Base-by-base conservation (phyloP, 2,888 invertebrate genomes). In the Cryptus viduatorius region DNA sequence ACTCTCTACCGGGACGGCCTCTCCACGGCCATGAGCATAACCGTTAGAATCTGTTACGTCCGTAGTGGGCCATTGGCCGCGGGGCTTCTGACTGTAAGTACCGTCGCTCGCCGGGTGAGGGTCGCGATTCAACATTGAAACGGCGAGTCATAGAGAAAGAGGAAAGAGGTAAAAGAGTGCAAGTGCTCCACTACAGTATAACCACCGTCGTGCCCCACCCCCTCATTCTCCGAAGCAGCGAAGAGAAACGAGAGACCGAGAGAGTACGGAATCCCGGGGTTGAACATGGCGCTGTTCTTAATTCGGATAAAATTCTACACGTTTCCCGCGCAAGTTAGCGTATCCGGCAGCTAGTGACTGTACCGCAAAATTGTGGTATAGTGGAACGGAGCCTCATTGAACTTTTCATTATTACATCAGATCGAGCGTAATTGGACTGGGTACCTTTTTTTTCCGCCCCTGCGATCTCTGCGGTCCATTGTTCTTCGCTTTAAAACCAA, bases 1-100 rank as follows among this genome's bases (percentile, higher is more conserved):
- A 48, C 79, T 16, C 64, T 31, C 29, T 59, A 42, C 64, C 73
- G 37, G 53, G 76, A 7, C 76, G 19, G 16, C 10, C 77, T 82
- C 67, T 76, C 84, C 86, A 88, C 90, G 91, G 90, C 90, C 89
- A 88, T 92, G 79, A 92, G 82, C 90, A 90, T 92, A 91, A 92
- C 90, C 91, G 88, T 92, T 92, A 90, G 91, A 92, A 92, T 92
- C 92, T 92, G 92, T 92, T 92, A 91, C 89, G 87, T 86, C 83
- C 86, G 73, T 86, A 84, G 77, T 79, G 76, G 73, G 82, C 79
- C 85, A 84, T 78, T 84, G 82, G 81, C 76, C 72, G 69, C 75
- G 77, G 59, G 73, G 42, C 73, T 85, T 72, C 76, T 72, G 72
- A 72, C 79, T 61, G 79, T 82, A 82, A 82, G 82, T 72, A 85